phyloP scores from a whole-genome alignment of 2,113 vertebrate genomes.

The Embiotoca jacksoni region DNA sequence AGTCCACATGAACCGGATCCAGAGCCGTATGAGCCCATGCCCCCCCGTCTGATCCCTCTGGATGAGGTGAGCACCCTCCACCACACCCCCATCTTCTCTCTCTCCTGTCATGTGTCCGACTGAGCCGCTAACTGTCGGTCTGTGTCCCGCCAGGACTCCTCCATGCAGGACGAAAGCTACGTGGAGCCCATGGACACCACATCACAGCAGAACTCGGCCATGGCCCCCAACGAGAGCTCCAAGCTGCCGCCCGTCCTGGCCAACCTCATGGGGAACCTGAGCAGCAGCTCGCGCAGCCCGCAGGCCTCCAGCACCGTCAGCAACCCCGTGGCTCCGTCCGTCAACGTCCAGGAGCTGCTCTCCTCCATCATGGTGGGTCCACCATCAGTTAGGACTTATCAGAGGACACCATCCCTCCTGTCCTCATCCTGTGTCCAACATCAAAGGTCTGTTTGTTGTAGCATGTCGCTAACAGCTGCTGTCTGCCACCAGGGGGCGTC shows the following conservation, averaged over 20 bases:
- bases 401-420: too few relatives aligned
- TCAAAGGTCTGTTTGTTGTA: too few relatives aligned
- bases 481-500: conserved; percentile 83
- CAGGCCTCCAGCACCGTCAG: conserved; percentile 69
- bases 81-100: not conserved
- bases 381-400: too few relatives aligned
- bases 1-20: conserved; percentile 93
- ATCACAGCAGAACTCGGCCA: conserved; percentile 64
- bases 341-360: conserved; percentile 95
- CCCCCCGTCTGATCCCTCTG: conserved; percentile 91
- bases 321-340: conserved; percentile 80
- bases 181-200: conserved; percentile 85
- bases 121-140: not conserved
- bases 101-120: not conserved
- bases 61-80: conserved; percentile 86
- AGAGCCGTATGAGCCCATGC: conserved; percentile 91
- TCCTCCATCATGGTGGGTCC: conserved; percentile 89
- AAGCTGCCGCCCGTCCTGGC: conserved; percentile 93
- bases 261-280: conserved; percentile 88
- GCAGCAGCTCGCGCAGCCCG: conserved; percentile 85
- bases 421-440: too few relatives aligned
- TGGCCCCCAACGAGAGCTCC: conserved; percentile 78
- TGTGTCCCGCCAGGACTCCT: conserved; percentile 85
- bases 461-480: not conserved
- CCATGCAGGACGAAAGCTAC: conserved; percentile 86